A percentile compares a stretch with the other conserved stretches of the same genome.
phyloP scores from a whole-genome alignment of 2,113 vertebrate genomes.

The Dromaius novaehollandiae region DNA sequence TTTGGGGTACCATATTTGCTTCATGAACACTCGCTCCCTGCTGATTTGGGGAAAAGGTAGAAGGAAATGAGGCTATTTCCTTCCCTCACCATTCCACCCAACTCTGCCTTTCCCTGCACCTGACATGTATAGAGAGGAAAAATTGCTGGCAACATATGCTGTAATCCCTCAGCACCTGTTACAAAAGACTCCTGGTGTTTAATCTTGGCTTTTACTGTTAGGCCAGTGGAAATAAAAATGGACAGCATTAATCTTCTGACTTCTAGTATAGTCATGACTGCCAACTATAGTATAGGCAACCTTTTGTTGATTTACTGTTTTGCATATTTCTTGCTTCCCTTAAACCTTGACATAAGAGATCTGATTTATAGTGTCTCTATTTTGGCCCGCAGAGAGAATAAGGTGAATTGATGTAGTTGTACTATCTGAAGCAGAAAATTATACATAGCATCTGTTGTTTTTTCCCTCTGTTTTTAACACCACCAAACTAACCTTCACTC shows the following conservation, averaged over 20 bases:
- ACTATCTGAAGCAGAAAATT: slow-evolving; percentile 46
- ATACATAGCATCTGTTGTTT: slow-evolving; percentile 32
- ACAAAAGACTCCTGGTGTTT: slow-evolving; percentile 17
- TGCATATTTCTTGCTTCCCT: slow-evolving; percentile 60
- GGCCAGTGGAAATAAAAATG: slow-evolving; percentile 58
- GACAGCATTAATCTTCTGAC: slow-evolving; percentile 55
- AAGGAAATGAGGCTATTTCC: not conserved
- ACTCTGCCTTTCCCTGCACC: not conserved
- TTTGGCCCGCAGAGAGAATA: slow-evolving; percentile 10
- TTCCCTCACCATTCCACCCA: not conserved
- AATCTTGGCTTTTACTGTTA: slow-evolving; percentile 48
- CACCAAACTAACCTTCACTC: slow-evolving; percentile 24
- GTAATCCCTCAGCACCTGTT: slow-evolving; percentile 40
- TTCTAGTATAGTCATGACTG: slow-evolving; percentile 27
- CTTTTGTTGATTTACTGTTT: slow-evolving; percentile 58
- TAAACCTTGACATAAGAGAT: slow-evolving; percentile 13
- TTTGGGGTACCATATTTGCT: not conserved
- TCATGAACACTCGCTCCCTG: not conserved
- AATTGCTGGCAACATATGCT: not conserved
- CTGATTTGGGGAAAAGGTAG: not conserved
- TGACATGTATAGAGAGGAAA: slow-evolving; percentile 6
- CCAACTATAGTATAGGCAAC: not conserved
- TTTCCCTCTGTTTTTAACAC: slow-evolving; percentile 3
- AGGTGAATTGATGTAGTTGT: not conserved
- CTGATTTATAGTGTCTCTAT: slow-evolving; percentile 68